Percentiles rank a stretch among this genome's conserved stretches.
phyloP scores from a whole-genome alignment of 2,113 vertebrate genomes.

The Tyrannus savana region DNA sequence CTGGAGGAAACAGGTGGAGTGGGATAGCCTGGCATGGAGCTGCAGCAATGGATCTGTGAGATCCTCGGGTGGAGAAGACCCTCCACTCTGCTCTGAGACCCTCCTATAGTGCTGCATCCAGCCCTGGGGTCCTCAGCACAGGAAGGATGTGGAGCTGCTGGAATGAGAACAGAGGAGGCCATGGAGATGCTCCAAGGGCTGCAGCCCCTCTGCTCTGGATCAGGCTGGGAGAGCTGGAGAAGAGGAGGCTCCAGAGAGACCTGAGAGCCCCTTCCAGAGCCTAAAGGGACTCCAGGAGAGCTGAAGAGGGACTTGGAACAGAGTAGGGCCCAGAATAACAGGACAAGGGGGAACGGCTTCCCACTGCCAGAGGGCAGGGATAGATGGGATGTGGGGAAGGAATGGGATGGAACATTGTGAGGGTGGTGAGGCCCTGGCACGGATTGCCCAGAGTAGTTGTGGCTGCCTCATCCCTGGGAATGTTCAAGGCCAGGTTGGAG shows the following conservation, averaged over 20 bases:
- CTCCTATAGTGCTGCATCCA: not conserved
- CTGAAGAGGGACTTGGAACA: too few species aligned
- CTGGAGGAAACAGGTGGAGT: not conserved
- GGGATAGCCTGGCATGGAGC: not conserved
- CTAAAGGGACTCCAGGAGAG: not conserved
- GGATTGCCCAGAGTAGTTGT: too few species aligned
- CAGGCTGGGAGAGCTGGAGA: not conserved
- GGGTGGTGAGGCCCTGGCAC: not conserved
- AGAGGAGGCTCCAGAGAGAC: fast-evolving
- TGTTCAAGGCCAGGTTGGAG: too few species aligned
- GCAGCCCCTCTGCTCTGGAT: not conserved
- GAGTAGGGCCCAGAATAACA: not conserved
- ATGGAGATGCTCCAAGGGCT: fast-evolving
- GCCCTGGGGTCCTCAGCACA: not conserved
- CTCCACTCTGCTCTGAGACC: not conserved
- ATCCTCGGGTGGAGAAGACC: not conserved
- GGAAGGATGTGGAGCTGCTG: not conserved
- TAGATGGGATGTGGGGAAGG: not conserved
- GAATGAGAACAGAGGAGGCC: not conserved
- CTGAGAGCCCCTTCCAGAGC: not conserved
- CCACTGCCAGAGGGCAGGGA: fast-evolving
- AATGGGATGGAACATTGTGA: not conserved
- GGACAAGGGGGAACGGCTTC: not conserved
- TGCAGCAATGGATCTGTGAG: fast-evolving
- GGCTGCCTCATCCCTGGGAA: too few species aligned